Percentiles rank a stretch among this genome's conserved stretches.
Evolutionary conservation across 2,113 vertebrate species (phyloP).

Genomic region (Tragelaphus imberbis): DNA sequence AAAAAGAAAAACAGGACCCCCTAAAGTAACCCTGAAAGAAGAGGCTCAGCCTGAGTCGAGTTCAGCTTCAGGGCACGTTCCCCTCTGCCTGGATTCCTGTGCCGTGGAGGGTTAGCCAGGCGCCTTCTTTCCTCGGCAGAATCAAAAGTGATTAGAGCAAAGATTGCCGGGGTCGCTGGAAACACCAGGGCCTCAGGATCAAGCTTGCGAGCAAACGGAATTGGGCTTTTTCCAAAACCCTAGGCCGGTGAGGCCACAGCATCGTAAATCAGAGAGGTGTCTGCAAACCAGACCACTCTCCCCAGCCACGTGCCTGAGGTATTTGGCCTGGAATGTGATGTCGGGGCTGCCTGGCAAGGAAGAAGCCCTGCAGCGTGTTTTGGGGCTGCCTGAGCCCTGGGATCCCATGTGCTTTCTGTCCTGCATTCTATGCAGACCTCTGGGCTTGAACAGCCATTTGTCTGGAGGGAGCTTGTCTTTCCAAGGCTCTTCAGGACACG

Average conservation of each 20-base stretch:
- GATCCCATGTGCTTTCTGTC: neutral
- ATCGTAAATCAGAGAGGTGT: constrained; percentile 74
- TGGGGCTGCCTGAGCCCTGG: neutral
- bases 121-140: constrained; percentile 74
- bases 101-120: constrained; percentile 50
- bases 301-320: constrained; percentile 35
- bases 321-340: constrained; percentile 40
- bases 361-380: neutral
- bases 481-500: neutral
- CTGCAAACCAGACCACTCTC: constrained; percentile 70
- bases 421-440: neutral
- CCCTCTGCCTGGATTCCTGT: constrained; percentile 57
- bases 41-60: constrained; percentile 56
- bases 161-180: constrained; percentile 70
- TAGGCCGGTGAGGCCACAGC: constrained; percentile 62
- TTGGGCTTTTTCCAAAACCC: constrained; percentile 73
- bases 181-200: constrained; percentile 75
- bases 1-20: constrained; percentile 47
- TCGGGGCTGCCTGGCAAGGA: neutral
- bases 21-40: constrained; percentile 71
- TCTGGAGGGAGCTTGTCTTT: neutral
- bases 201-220: constrained; percentile 73
- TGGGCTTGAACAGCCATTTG: neutral
- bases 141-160: constrained; percentile 81
- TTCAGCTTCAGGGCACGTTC: constrained; percentile 45